Evolutionary conservation across 2,113 vertebrate species (phyloP), one percentile per base, ranked within the genome.

Genomic region (Cryptotis parvus): DNA sequence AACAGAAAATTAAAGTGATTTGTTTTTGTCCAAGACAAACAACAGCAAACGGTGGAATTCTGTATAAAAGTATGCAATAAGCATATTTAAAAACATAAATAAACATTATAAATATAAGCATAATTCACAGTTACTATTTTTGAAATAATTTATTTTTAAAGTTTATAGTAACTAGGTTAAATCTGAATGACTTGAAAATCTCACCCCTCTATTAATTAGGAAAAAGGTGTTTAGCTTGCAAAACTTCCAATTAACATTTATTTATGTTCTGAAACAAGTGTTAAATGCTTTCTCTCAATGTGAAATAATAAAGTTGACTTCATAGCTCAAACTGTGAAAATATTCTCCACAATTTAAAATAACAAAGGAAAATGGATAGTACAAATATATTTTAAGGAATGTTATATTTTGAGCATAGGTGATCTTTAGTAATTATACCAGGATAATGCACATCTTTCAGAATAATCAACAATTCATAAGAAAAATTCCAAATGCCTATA

Each of bases 261-360:
- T 93, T 95, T 95, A 91, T 73, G 91, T 94, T 95, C 45, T 87
- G 33, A 66, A 95, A 78, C 91, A 95, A 81, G 81, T 91, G 84
- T 82, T 92, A 92, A 96, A 73, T 82, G 89, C 87, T 79, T 84
- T 58, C 77, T 95, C 95, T 95, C 55, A 87, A 93, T 91, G 49
- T 63, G 39, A 15, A 55, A 35, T 70, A 58, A 66, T 79, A 82
- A 20, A 85, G 22, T n/a, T 14, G 92, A 66, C 22, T 83, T 88
- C 76, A 35, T 90, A 93, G 86, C 18, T 77, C 87, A 27, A 93
- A 15, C 66, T 84, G 65, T 81, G 52, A 91, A 90, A 93, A 88
- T 65, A 81, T 73, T 87, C n/a, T n/a, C n/a, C 52, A 87, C 27
- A 88, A 74, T 15, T 35, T 84, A 52, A 91, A 88, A 2, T 58